Evolutionary conservation across 1,140 invertebrate species (phyloP), one percentile per base, ranked within the genome.

Genomic region (Plutomurus gul): DNA sequence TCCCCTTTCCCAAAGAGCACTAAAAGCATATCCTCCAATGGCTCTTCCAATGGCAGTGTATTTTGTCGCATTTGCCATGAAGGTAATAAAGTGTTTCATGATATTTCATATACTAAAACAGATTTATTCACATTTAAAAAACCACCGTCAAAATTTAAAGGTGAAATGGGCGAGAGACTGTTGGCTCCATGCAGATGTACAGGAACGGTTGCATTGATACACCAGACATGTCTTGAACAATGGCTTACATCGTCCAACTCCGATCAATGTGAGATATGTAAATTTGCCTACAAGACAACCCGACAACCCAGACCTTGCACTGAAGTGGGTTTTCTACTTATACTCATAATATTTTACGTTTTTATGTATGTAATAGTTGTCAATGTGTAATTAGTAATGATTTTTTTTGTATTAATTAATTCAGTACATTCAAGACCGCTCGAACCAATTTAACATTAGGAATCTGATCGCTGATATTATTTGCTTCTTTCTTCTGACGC

Each of bases 231-330:
- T 83, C 84, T 91, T 10, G 90, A 91, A 83, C 87, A 87, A 78
- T 91, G 90, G 90, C 86, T 91, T 1, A 88, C 89, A 16, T 86
- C 87, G 1, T 87, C 89, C 3, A 89, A 90, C 84, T 87, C 85
- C 1, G 87, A 88, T 77, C 84, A 85, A 20, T 91, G 90, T 85
- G 90, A 91, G 85, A 88, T 91, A 56, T 91, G 90, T 85, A 86
- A 89, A 78, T 88, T 87, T 81, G 76, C 84, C 18, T 91, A 87
- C 83, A 84, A 84, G 30, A 86, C 88, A 4, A 79, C 85, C 5
- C 87, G 86, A 25, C 84, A 81, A 33, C 84, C 87, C 16, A 85
- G 85, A 79, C 83, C 86, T 6, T 84, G 87, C 13, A 80, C 72
- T 8, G 85, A 88, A 81, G 88, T 89, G 85, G 82, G 56, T 71